Conservation (phyloP, 2,113 vertebrate genomes). For the Oncorhynchus masou region DNA sequence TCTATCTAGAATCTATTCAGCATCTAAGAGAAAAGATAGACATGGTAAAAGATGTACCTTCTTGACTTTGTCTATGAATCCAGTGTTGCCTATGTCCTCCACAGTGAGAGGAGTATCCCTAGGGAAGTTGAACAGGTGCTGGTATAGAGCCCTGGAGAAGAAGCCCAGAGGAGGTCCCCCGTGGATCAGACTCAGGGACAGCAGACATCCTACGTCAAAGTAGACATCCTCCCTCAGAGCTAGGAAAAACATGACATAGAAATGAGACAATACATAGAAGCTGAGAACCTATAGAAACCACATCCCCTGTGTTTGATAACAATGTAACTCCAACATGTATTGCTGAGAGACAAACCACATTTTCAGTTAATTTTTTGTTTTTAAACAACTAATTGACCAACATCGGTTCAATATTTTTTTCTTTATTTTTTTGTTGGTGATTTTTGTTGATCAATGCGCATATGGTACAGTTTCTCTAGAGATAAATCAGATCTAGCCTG, state of each 20-base stretch:
- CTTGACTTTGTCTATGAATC: slow-evolving; percentile 36
- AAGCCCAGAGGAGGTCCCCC: slow-evolving; percentile 83
- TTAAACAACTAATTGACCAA: too few species aligned
- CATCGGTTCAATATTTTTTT: too few species aligned
- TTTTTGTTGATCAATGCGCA: too few species aligned
- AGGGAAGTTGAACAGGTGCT: slow-evolving; percentile 75
- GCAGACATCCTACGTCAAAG: slow-evolving; percentile 78
- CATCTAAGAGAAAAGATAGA: too few species aligned
- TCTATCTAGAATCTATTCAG: too few species aligned
- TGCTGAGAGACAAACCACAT: too few species aligned
- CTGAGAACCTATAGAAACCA: slow-evolving; percentile 61
- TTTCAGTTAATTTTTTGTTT: too few species aligned
- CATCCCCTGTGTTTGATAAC: too few species aligned
- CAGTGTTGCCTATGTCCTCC: slow-evolving; percentile 61
- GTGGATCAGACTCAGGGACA: slow-evolving; percentile 81
- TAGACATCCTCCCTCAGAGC: slow-evolving; percentile 79
- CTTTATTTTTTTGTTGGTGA: too few species aligned
- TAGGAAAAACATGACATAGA: slow-evolving; percentile 65
- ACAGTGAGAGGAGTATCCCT: slow-evolving; percentile 49
- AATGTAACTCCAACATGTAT: too few species aligned
- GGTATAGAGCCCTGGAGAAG: slow-evolving; percentile 85
- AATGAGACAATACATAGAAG: slow-evolving; percentile 53
- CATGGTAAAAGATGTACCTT: slow-evolving; percentile 22
- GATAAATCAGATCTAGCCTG: too few species aligned
- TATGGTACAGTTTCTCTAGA: too few species aligned